Base-by-base conservation (phyloP, 2,797 vertebrate genomes). In the Percopsis omiscomaycus region DNA sequence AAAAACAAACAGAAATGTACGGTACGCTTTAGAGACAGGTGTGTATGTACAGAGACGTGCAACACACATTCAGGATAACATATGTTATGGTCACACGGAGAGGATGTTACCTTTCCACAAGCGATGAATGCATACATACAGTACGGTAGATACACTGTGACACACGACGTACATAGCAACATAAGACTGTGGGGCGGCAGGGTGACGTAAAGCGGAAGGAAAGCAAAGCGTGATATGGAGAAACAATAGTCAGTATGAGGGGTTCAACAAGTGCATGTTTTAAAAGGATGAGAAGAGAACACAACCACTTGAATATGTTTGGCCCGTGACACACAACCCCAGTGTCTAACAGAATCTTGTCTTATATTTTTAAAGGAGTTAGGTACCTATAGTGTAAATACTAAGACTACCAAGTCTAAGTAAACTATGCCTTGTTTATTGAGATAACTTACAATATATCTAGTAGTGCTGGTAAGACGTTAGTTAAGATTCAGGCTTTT, bases 201-300 rank as follows among this genome's bases (percentile, higher is more conserved):
- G 62, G 60, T 66, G 65, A 37, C 32, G 74, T 42, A 59, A 68
- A 70, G 60, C 50, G 42, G 30, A 55, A 52, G 32, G 14, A 73
- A 68, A 74, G 75, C 15, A 74, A 79, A 82, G 71, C 12, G 64
- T 74, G 48, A 68, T 71, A 79, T 68, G 70, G 69, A 66, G 77
- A 75, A 50, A 66, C 62, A 51, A 53, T 46, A 29, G 55, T 49
- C 47, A 42, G 37, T 54, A 2, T 27, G 48, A 8, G 28, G n/a
- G 15, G 15, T 51, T n/a, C 6, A n/a, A 47, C 14, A 11, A n/a
- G 32, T 47, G 30, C 14, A 46, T 60, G 64, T 66, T 66, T 42
- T 16, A 64, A 65, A 68, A 53, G 61, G 75, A 66, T 70, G 52
- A 56, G 3, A 1, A 61, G 16, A 44, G 59, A 75, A 70, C 29